Base-by-base conservation (phyloP, 2,888 invertebrate genomes). In the Cryptocephalus moraei region DNA sequence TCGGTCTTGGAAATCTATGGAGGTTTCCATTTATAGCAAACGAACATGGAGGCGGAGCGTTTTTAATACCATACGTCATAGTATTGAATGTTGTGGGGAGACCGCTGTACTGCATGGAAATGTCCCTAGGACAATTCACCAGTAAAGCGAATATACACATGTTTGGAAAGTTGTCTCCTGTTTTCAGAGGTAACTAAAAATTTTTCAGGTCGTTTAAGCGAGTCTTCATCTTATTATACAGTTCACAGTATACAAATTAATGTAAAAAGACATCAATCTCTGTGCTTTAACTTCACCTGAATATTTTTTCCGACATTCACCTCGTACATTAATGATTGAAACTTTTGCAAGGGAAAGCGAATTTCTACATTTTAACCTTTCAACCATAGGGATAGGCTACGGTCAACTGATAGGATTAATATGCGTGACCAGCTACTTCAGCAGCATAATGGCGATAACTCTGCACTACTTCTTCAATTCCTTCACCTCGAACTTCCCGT, bases 31-130 rank as follows among this genome's bases (percentile, higher is more conserved):
- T 78, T 63, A 77, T 77, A 1, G 82, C 81, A 0, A 75, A 80
- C 56, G 76, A 80, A 57, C 82, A 83, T 60, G 82, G 82, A 1
- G 82, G 82, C 1, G 82, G 81, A 8, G 82, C 81, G 1, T 82
- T 82, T 57, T 66, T 82, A 22, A 80, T 82, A 50, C 82, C 83
- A 0, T 84, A 84, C 57, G 64, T 83, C 32, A 74, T 82, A 39
- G 76, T 82, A 1, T 66, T 84, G 14, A 63, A 80, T 13, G 60
- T 84, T 41, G 77, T 84, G 49, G 87, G 87, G 42, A 81, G 86
- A 57, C 89, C 88, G 0, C 79, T 91, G 72, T 91, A 91, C 66
- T 89, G 86, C 63, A 71, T 92, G 63, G 91, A 92, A 71, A 83
- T 87, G 72, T 74, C 81, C 1, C 65, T 91, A 9, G 91, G 91